These are phyloP conservation scores for Lasioglossum albipes DNA, from an alignment of 1,140 invertebrate genomes.

Conservation along the genomic window DNA sequence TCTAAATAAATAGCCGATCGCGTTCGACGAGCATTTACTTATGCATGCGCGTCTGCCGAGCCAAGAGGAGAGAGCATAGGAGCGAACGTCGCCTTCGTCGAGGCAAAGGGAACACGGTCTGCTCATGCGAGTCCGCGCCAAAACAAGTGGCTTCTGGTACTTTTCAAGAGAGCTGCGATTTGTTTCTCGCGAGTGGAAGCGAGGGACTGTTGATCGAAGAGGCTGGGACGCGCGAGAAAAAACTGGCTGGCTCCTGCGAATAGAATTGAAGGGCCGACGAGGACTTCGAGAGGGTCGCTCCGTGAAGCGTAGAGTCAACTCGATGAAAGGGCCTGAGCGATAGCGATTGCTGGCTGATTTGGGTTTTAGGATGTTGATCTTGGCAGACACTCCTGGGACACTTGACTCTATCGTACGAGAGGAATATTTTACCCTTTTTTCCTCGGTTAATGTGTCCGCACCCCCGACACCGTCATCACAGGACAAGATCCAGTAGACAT, in stretches of 20 bases:
- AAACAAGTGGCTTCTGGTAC: conserved; percentile 15
- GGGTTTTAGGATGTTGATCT: neutral
- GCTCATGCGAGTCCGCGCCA: neutral
- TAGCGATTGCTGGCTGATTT: neutral
- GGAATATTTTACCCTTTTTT: neutral
- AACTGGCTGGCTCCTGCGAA: neutral
- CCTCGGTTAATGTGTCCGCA: too few relatives aligned
- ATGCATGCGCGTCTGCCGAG: conserved; percentile 33
- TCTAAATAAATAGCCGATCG: conserved; percentile 42
- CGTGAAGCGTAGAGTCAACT: neutral
- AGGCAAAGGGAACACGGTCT: neutral
- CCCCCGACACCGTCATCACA: too few relatives aligned
- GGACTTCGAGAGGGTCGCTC: too few relatives aligned
- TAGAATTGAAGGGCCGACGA: neutral
- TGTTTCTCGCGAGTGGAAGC: conserved; percentile 21
- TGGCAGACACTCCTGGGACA: neutral
- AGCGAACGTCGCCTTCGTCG: too few relatives aligned
- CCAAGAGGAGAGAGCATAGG: neutral
- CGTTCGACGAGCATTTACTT: conserved; percentile 28
- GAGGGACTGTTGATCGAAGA: neutral
- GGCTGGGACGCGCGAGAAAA: neutral
- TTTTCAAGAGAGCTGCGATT: conserved; percentile 25
- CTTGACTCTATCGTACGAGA: neutral
- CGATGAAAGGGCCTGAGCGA: neutral
- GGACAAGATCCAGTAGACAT: too few relatives aligned